Base-by-base conservation (phyloP, 64 coral and sea anemone species). In the Dendrophyllia cribrosa region DNA sequence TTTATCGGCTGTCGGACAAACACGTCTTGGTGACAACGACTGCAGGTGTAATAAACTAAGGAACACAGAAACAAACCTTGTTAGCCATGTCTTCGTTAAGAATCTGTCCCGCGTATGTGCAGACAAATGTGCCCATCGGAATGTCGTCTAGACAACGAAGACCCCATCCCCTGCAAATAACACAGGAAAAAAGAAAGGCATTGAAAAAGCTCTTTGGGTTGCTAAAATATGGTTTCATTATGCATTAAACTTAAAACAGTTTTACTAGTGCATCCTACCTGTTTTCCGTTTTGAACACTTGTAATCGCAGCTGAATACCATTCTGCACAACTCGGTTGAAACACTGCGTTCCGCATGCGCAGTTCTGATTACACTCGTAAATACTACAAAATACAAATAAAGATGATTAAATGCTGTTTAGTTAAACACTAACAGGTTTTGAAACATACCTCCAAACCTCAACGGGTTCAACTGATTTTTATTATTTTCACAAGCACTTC, bases 251-350 rank as follows among this genome's bases (percentile, higher is more conserved):
- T n/a, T n/a, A n/a, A n/a, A n/a, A n/a, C 34, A 34, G 34, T 34
- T 34, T 34, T 34, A 2, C 34, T 34, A 17, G 26, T 1, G 5
- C 3, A 15, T 5, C 9, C n/a, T 86, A 96, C 95, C 91, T 95
- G 62, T 96, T 96, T 84, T 93, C 91, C n/a, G 97, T 99, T 50
- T 99, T 99, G 59, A 99, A 99, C 17, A 99, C 91, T 91, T 99
- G 90, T 20, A 99, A 70, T 67, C 97, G 77, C 22, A 91, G 87
- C 25, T 95, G 94, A 21, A 99, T 93, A 2, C 97, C 97, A 19
- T 99, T 96, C 43, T 99, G 97, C 21, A 99, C 97, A 25, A 99
- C 94, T 47, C 97, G 97, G 52, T 99, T 99, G 43, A 99, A 93
- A 46, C 97, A 99, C 6, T 91, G 94, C 21, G 59, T 93, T 21